These are phyloP conservation scores for Astyanax mexicanus DNA, from an alignment of 2,797 vertebrate genomes.

Conservation along the genomic window DNA sequence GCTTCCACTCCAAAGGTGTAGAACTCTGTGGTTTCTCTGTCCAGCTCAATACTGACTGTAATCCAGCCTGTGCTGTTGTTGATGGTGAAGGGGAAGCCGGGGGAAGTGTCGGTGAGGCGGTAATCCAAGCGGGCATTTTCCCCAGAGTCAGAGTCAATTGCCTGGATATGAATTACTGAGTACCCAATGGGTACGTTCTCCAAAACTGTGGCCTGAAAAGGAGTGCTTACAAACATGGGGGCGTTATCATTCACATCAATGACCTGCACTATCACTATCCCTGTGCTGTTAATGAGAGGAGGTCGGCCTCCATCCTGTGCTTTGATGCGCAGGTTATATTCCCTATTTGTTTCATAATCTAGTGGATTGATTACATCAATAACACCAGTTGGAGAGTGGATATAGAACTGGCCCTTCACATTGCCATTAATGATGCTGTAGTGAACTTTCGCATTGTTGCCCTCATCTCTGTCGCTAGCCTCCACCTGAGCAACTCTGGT, in stretches of 20 bases:
- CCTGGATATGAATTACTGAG: slow-evolving; percentile 95
- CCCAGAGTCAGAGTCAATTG: slow-evolving; percentile 91
- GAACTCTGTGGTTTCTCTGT: slow-evolving; percentile 90
- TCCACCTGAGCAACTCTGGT: slow-evolving; percentile 90
- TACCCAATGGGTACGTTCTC: slow-evolving; percentile 92
- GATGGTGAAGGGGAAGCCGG: slow-evolving; percentile 91
- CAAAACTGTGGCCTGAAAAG: slow-evolving; percentile 93
- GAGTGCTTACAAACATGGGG: slow-evolving; percentile 97
- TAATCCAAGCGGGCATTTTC: slow-evolving; percentile 93
- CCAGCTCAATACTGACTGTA: slow-evolving; percentile 86
- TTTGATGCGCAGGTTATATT: slow-evolving; percentile 93
- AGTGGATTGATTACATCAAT: slow-evolving; percentile 94
- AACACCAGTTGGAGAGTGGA: slow-evolving; percentile 90
- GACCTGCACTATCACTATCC: slow-evolving; percentile 93
- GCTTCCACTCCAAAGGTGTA: slow-evolving; percentile 95
- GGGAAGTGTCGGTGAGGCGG: slow-evolving; percentile 81
- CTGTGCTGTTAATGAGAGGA: slow-evolving; percentile 92
- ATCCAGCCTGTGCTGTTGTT: slow-evolving; percentile 98
- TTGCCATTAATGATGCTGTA: slow-evolving; percentile 98
- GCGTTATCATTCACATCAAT: slow-evolving; percentile 95
- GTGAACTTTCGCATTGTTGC: slow-evolving; percentile 92
- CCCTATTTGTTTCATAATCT: slow-evolving; percentile 92
- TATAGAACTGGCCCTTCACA: slow-evolving; percentile 94
- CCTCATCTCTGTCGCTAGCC: slow-evolving; percentile 90
- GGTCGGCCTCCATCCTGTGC: slow-evolving; percentile 96